Evolutionary conservation across 2,113 vertebrate genomes (phyloP), one percentile per base, ranked within the genome.

Genomic region (Equus quagga): DNA sequence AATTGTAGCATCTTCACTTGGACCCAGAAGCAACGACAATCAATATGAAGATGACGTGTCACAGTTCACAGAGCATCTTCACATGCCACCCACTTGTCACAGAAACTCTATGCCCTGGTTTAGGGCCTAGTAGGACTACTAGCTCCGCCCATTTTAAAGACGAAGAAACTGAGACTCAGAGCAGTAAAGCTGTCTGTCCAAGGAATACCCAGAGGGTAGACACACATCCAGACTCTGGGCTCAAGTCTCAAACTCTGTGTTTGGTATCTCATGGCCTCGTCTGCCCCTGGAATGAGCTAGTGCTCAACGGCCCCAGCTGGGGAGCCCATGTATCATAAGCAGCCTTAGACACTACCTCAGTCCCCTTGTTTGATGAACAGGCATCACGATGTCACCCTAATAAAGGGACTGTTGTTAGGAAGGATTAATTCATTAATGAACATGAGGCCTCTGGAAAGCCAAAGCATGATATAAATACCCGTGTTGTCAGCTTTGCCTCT

Each of bases 361-460:
- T 75, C 75, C 54, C 76, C 51, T 58, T 69, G 51, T 73, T 60
- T 85, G 83, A 93, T 31, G 69, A 96, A 49, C 82, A 69, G 3
- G 46, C 14, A 69, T 62, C 21, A 21, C 0, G 15, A 80, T 15
- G 56, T 8, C 86, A 54, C 56, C 54, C 89, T 90, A 62, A 96
- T 91, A 84, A 96, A 97, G 58, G 89, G 70, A 56, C 18, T 28
- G 60, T 28, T 97, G 95, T 97, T 94, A 88, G 67, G 49, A 79
- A 85, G 65, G 49, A 95, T 85, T 97, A 85, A 97, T 94, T 92
- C 82, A 87, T 96, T 96, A 85, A 92, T 36, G 92, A 93, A 41
- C 73, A 81, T 19, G 83, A 94, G 93, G 79, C 58, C 79, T 84
- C 87, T 93, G 83, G 91, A 96, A 97, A 96, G 94, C 54, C 73